Percentiles rank a stretch among this genome's conserved stretches.
phyloP scores from a whole-genome alignment of 2,888 invertebrate genomes.

The Drosophila macrospina region DNA sequence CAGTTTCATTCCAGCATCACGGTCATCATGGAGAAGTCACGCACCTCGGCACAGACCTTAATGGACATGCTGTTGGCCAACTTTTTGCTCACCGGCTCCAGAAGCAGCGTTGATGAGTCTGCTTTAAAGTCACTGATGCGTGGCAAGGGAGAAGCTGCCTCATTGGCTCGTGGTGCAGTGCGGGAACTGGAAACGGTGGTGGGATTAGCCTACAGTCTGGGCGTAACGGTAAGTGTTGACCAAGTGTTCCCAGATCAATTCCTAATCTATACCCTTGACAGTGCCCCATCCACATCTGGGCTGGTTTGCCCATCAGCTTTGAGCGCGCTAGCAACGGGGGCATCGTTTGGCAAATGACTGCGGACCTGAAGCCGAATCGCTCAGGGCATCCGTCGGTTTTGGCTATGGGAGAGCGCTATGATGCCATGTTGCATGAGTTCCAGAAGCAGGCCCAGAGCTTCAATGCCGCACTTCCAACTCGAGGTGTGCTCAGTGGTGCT shows the following conservation, averaged over 20 bases:
- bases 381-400: slow-evolving; percentile 88
- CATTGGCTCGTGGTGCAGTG: slow-evolving; percentile 89
- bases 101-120: slow-evolving; percentile 81
- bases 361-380: slow-evolving; percentile 84
- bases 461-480: slow-evolving; percentile 78
- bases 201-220: slow-evolving; percentile 89
- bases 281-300: slow-evolving; percentile 87
- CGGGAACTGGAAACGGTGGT: slow-evolving; percentile 91
- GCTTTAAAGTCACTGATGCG: slow-evolving; percentile 87
- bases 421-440: slow-evolving; percentile 91
- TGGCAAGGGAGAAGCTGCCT: slow-evolving; percentile 89
- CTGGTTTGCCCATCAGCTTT: slow-evolving; percentile 86
- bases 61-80: slow-evolving; percentile 83
- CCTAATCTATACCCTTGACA: slow-evolving; percentile 76
- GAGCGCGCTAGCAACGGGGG: slow-evolving; percentile 87
- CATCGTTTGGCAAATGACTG: slow-evolving; percentile 88
- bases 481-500: slow-evolving; percentile 87
- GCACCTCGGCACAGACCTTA: slow-evolving; percentile 81
- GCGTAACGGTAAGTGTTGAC: slow-evolving; percentile 88
- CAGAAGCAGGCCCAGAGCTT: slow-evolving; percentile 86
- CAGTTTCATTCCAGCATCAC: slow-evolving; percentile 90
- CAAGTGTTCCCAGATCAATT: too few relatives aligned
- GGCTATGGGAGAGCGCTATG: slow-evolving; percentile 96
- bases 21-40: slow-evolving; percentile 87
- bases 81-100: slow-evolving; percentile 79